Base-by-base conservation (phyloP, 2,888 invertebrate genomes). In the Drosophila ustulata region DNA sequence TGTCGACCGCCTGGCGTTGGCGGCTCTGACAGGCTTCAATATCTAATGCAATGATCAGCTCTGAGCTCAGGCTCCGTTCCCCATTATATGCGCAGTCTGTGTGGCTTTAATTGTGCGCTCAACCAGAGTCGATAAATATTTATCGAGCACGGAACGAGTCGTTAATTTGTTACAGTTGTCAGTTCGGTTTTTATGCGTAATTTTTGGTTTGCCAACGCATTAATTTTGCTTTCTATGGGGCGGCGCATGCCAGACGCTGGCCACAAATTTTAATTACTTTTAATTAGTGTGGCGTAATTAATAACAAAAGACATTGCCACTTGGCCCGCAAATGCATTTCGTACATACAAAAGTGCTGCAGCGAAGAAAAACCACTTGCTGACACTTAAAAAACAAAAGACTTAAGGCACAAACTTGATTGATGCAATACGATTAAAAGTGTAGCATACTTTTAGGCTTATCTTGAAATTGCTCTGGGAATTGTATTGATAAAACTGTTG, bases 121-220 rank as follows among this genome's bases (percentile, higher is more conserved):
- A 66, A 66, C 72, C 68, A 26, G n/a, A 62, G 39, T 56, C 56
- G 71, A 79, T 85, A 79, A 77, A 82, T 85, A 85, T 88, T 85
- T 75, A 80, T 73, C 64, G 58, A 56, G 23, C 57, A 26, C 11
- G 41, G 37, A 62, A 47, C 46, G 34, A 52, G 53, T 51, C 57
- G 70, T 69, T 71, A 63, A 78, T 70, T 71, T 73, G 80, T 68
- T 68, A 66, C 72, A 71, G 32, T 67, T 75, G 81, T 72, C 66
- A 66, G 77, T 50, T 68, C 4, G 64, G 73, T 79, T 75, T 76
- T 71, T 51, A 4, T 46, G 28, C 25, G 9, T 5, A 8, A 55
- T 37, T 61, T 79, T 56, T 47, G 50, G 50, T 66, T 59, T 62
- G 3, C 13, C 26, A 23, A 13, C 45, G 39, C 52, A 18, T 57